Percentiles rank a stretch among this genome's conserved stretches.
Conservation (phyloP, 2,888 invertebrate species). For the Galerucella nymphaeae region DNA sequence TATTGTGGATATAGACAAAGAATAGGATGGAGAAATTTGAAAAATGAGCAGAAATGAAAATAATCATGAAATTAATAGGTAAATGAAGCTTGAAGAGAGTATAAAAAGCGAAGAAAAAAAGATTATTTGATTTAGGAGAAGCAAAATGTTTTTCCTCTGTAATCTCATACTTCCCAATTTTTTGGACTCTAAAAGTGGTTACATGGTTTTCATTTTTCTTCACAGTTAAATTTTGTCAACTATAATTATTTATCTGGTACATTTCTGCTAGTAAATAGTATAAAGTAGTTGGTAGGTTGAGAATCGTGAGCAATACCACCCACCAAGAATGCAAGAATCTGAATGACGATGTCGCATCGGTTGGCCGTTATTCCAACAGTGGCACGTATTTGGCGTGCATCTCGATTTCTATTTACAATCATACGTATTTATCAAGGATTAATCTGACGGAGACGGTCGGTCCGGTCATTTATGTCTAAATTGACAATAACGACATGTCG, state of each 20-base stretch:
- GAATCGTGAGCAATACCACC: constrained; percentile 40
- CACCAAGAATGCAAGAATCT: constrained; percentile 25
- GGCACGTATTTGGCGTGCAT: constrained; percentile 55
- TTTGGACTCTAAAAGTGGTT: no score
- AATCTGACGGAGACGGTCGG: constrained; percentile 50
- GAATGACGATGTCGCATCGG: constrained; percentile 13
- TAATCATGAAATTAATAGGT: no score
- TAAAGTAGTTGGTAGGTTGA: constrained; percentile 1
- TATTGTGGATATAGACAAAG: no score
- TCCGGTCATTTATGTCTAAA: constrained; percentile 60
- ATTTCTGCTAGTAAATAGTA: background rate
- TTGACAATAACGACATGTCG: constrained; percentile 61
- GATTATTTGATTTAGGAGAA: no score
- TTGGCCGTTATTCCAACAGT: constrained; percentile 43
- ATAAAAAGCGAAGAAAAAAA: no score
- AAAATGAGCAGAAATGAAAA: no score
- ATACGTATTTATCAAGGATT: constrained; percentile 58
- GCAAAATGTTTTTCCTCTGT: no score
- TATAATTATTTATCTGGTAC: background rate
- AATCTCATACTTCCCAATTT: no score
- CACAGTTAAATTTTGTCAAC: no score
- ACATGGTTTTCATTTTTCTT: no score
- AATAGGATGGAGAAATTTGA: no score
- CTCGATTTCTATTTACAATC: constrained; percentile 60
- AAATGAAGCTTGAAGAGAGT: no score